Percentiles rank a stretch among this genome's conserved stretches.
phyloP scores from a whole-genome alignment of 2,797 vertebrate genomes.

The Ctenopoma kingsleyae region DNA sequence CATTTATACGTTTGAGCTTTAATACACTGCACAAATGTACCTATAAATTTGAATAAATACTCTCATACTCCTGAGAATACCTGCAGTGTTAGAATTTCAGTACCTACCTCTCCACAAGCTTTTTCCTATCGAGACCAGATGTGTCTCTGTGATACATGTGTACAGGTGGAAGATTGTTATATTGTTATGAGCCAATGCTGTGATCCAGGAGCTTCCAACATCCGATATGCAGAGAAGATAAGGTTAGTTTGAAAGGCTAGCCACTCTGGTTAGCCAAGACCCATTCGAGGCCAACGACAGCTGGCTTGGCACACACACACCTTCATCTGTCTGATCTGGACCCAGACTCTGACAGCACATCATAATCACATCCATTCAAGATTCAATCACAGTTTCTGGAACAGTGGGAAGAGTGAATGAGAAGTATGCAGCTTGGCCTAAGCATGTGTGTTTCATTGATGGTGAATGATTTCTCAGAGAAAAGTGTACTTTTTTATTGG shows the following conservation, averaged over 20 bases:
- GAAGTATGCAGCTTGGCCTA: conserved; percentile 51
- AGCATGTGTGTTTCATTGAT: conserved; percentile 60
- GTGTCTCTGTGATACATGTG: conserved; percentile 51
- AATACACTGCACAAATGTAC: neutral
- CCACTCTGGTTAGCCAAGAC: conserved; percentile 64
- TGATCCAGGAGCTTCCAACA: conserved; percentile 65
- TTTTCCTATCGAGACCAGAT: conserved; percentile 29
- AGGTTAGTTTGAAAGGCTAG: conserved; percentile 69
- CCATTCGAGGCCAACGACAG: conserved; percentile 74
- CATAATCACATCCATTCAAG: conserved; percentile 78
- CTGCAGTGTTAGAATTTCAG: conserved; percentile 3
- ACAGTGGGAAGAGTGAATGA: conserved; percentile 59
- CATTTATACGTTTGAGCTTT: neutral
- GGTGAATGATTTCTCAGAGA: conserved; percentile 52
- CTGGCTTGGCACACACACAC: conserved; percentile 73
- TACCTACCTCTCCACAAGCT: conserved; percentile 17
- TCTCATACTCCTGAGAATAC: conserved; percentile 10
- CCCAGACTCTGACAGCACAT: conserved; percentile 74
- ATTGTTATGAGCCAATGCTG: conserved; percentile 50
- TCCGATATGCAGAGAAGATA: conserved; percentile 73
- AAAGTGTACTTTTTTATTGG: conserved; percentile 51
- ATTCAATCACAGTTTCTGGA: conserved; percentile 74
- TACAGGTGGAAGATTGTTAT: conserved; percentile 67
- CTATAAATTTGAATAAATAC: conserved; percentile 15
- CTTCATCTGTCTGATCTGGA: conserved; percentile 76